Conservation (phyloP, 2,113 vertebrate species). For the Podocnemis expansa region DNA sequence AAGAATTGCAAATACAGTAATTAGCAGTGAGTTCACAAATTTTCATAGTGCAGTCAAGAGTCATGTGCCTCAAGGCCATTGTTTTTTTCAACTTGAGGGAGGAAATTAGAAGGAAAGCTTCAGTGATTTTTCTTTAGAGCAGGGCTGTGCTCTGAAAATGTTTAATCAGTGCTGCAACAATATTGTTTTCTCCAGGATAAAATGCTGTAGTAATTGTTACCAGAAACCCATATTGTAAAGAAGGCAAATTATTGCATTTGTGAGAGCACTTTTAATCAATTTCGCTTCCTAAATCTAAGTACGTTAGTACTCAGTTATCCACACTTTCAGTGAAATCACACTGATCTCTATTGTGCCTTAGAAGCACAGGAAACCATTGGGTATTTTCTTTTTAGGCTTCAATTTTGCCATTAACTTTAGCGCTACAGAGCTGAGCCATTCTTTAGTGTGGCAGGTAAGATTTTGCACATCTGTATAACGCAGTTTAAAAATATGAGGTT, state of each 20-base stretch:
- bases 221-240: not conserved
- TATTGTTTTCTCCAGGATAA: not conserved
- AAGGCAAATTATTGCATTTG: not conserved
- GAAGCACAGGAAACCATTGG: not conserved
- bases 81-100: not conserved
- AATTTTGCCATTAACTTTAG: not conserved
- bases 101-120: not conserved
- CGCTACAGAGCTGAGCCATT: fast-evolving
- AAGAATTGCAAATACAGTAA: conserved; percentile 43
- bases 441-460: not conserved
- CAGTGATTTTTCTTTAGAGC: not conserved
- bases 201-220: not conserved
- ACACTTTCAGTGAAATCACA: not conserved
- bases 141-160: not conserved
- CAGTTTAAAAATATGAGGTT: not conserved
- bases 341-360: not conserved
- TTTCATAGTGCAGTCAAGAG: not conserved
- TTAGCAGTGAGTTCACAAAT: conserved; percentile 15
- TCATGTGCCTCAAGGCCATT: not conserved
- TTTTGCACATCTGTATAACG: not conserved
- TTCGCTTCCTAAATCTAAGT: not conserved
- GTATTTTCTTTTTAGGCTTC: not conserved
- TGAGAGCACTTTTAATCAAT: not conserved
- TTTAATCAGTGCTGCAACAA: not conserved
- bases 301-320: not conserved